These are phyloP conservation scores for Gracilinanus agilis DNA, from an alignment of 2,113 vertebrate species.

Conservation along the genomic window DNA sequence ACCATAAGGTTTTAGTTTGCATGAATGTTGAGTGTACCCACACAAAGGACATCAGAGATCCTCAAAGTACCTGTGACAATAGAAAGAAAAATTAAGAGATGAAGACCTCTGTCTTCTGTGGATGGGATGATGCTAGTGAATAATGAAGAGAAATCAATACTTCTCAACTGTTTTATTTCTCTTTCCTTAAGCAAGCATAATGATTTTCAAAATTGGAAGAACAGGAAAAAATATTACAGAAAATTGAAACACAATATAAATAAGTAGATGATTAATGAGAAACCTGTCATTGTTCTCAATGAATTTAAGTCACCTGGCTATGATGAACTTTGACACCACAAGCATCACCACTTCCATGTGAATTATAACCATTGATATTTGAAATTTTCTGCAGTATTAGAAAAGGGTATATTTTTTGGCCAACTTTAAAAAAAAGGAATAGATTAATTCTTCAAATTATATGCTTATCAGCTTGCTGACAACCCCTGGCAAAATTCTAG, in stretches of 20 bases:
- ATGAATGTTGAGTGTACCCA: not conserved
- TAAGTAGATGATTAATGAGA: not conserved
- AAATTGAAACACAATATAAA: not conserved
- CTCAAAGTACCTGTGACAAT: not conserved
- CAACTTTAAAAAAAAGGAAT: not conserved
- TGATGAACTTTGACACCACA: not conserved
- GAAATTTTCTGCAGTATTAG: not conserved
- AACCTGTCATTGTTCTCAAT: not conserved
- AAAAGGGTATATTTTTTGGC: not conserved
- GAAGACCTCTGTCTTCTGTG: not conserved
- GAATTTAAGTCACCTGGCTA: not conserved
- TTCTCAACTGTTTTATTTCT: not conserved
- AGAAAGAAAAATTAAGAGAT: not conserved
- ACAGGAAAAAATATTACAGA: not conserved
- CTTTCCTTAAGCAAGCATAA: not conserved
- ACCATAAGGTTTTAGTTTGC: not conserved
- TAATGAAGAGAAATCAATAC: not conserved
- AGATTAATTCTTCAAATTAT: not conserved
- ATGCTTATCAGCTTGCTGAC: not conserved
- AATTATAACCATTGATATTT: not conserved
- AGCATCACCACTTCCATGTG: not conserved
- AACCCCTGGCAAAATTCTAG: not conserved
- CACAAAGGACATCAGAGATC: not conserved
- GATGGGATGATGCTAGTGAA: not conserved
- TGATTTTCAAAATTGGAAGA: not conserved